Evolutionary conservation across 2,888 invertebrate species (phyloP), one percentile per base, ranked within the genome.

Genomic region (Apamea monoglypha): DNA sequence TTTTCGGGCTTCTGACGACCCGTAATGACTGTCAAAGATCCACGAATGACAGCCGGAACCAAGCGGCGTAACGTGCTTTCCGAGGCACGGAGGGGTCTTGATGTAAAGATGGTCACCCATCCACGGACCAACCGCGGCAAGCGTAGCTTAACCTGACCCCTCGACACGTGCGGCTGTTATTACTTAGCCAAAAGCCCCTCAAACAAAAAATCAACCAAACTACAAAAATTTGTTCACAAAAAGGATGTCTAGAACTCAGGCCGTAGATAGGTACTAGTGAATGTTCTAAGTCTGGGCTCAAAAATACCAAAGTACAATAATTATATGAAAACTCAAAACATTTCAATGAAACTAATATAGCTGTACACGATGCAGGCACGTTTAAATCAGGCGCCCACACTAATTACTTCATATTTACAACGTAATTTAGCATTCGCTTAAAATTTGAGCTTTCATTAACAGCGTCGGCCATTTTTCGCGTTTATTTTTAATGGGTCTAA

Each of bases 381-480:
- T 80, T 83, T 76, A 80, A 87, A 83, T 84, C 87, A 82, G 77
- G 73, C 81, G 77, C 86, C 76, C 80, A 68, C 82, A 81, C 80
- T 91, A 90, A 90, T 91, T 90, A 88, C 87, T 73, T 66, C 76
- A 85, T 88, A 90, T 87, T 87, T 88, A 88, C 84, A 88, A 83
- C 78, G 81, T 88, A 85, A 90, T 91, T 90, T 78, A 83, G 76
- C 85, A 88, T 90, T 90, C 82, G 84, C 77, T 86, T 81, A 86
- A 89, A 90, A 86, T 89, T 91, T 88, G 74, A 87, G 87, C 88
- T 84, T 91, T 90, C 89, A 90, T 89, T 89, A 88, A 76, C 85
- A 87, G 77, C 78, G 77, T 40, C 80, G 53, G 82, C 56, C 73
- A 89, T 90, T 89, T 91, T 91, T 89, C 75, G 71, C 80, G 85